Evolutionary conservation across 1,140 invertebrate species (phyloP).

Genomic region (Oreohelix idahoensis): DNA sequence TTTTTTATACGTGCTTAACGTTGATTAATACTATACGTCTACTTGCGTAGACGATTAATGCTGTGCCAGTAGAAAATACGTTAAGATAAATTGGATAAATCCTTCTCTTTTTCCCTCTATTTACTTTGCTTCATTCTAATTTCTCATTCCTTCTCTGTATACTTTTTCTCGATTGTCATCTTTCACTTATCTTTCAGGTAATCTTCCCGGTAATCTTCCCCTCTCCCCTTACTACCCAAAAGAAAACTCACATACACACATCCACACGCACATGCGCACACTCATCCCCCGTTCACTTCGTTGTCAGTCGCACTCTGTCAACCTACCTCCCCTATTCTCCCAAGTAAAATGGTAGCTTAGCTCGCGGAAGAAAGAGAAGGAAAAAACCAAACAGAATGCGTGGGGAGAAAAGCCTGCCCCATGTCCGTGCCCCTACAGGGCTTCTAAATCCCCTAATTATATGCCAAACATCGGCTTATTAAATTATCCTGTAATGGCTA

Average conservation of each 20-base stretch:
- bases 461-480: constrained; percentile 7
- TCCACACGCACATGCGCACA: not conserved
- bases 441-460: constrained; percentile 4
- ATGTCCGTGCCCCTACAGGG: not conserved
- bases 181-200: too few species aligned
- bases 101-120: too few species aligned
- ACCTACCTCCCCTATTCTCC: constrained; percentile 28
- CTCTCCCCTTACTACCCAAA: too few species aligned
- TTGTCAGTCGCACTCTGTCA: not conserved
- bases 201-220: too few species aligned
- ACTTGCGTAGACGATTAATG: too few species aligned
- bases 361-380: not conserved
- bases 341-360: constrained; percentile 25
- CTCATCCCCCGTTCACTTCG: not conserved
- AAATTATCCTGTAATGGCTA: not conserved
- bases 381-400: constrained; percentile 8
- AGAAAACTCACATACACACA: not conserved
- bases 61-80: too few species aligned
- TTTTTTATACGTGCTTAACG: too few species aligned
- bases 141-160: too few species aligned
- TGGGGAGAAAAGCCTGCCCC: not conserved
- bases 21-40: too few species aligned
- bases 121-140: too few species aligned
- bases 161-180: too few species aligned
- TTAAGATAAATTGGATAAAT: too few species aligned